phyloP scores from a whole-genome alignment of 2,888 invertebrate genomes.

The Heteropelma amictum region DNA sequence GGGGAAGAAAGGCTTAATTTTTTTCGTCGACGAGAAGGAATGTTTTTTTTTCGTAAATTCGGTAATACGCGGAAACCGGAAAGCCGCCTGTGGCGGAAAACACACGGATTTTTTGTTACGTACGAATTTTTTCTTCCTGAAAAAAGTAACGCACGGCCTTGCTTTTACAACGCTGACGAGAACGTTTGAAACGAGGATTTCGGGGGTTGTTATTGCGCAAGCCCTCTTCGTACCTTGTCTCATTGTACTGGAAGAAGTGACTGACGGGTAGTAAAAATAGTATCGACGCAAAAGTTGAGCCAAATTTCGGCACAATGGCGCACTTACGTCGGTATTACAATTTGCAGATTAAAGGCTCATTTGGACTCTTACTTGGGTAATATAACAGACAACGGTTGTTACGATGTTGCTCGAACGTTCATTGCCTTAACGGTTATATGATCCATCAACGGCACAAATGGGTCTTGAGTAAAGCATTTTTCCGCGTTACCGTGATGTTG shows the following conservation, averaged over 20 bases:
- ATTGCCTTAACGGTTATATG: conserved; percentile 9
- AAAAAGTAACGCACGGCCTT: background rate
- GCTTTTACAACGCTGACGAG: conserved; percentile 19
- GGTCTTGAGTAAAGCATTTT: conserved; percentile 6
- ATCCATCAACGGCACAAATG: background rate
- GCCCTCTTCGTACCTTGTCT: conserved; percentile 14
- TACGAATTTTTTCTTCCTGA: background rate
- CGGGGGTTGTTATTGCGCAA: conserved; percentile 40
- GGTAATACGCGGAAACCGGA: too few relatives aligned
- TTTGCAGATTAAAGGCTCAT: conserved; percentile 29
- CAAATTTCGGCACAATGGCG: conserved; percentile 26
- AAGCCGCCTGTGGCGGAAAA: too few relatives aligned
- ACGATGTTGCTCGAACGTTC: background rate
- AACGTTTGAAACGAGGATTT: background rate
- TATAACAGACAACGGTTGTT: too few relatives aligned
- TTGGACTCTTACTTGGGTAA: background rate
- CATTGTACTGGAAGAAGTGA: conserved; percentile 5
- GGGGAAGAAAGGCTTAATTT: conserved; percentile 14
- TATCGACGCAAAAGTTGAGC: conserved; percentile 23
- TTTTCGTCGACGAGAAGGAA: conserved; percentile 1
- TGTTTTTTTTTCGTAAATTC: background rate
- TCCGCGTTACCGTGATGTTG: conserved; percentile 25
- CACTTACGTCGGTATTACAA: background rate
- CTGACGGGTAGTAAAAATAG: conserved; percentile 29
- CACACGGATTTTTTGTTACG: background rate